Percentiles rank a stretch among this genome's conserved stretches.
Evolutionary conservation across 2,888 invertebrate species (phyloP).

Genomic region (Strigamia crassipes): DNA sequence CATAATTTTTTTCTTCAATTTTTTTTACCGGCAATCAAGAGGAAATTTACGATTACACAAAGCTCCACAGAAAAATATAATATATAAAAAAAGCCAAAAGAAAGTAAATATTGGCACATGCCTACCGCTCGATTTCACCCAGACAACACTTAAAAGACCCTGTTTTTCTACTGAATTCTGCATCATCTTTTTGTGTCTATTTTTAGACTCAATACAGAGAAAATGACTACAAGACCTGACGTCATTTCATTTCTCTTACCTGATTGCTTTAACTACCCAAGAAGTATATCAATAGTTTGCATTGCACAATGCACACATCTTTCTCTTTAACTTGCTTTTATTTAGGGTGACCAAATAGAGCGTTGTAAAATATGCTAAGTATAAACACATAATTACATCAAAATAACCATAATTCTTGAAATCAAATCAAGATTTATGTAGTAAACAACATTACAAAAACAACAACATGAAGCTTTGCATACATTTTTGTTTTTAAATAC

Average conservation of each 20-base stretch:
- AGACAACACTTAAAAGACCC: not conserved
- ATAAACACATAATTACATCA: not conserved
- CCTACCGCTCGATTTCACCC: conserved; percentile 25
- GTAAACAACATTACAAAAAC: no score
- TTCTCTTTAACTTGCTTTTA: not conserved
- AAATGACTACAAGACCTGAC: not conserved
- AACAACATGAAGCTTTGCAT: no score
- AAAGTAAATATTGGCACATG: not conserved
- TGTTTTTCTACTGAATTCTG: not conserved
- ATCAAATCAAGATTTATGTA: no score
- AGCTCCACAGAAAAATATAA: not conserved
- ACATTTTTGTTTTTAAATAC: not conserved
- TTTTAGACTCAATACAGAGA: not conserved
- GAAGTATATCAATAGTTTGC: no score
- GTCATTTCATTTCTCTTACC: not conserved
- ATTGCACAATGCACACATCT: no score
- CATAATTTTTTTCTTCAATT: no score
- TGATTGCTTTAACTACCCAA: no score
- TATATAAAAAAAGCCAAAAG: not conserved
- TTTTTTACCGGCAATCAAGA: no score
- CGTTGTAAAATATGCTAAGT: not conserved
- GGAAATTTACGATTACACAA: not conserved
- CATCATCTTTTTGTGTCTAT: not conserved
- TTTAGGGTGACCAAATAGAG: not conserved
- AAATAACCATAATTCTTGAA: no score